Base-by-base conservation (phyloP, 2,113 vertebrate genomes). In the Hippocampus guttulatus region DNA sequence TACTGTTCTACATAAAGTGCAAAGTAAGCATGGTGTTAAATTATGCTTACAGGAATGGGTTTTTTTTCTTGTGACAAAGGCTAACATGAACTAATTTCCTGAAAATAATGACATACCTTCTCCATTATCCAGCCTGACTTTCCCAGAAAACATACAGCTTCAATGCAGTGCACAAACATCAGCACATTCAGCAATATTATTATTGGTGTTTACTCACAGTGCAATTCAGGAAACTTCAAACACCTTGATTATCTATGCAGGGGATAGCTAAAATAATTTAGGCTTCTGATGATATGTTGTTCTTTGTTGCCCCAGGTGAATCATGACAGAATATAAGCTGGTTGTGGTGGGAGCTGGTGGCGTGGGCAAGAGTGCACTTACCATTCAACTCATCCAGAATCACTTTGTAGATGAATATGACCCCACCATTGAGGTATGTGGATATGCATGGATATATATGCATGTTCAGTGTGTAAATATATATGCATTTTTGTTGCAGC, bases 401-500 rank as follows among this genome's bases (percentile, higher is more conserved):
- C 92, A 93, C 69, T 93, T 93, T 75, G 92, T 93, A 78, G 92
- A 93, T 79, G 92, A 93, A 89, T 93, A 93, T 62, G 92, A 93
- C 76, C 92, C 92, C 7, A 93, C 92, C n/a, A 93, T 93, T 68
- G 92, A 92, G 91, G 91, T 92, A 92, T 38, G 4, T 71, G 0
- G 43, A 38, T 33, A 21, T 67, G 7, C 0, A 5, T 47, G 23
- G 2, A 15, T 76, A n/a, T 20, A 41, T 41, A 15, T 63, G 21
- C 60, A 30, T 75, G 7, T 49, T 52, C 30, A 18, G 16, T 45
- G 9, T 63, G 4, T 64, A 14, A 45, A 45, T 43, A 57, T 54
- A 41, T 68, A 3, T 41, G 6, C 1, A 14, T 60, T 58, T 41
- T 2, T 60, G 33, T 69, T 43, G 30, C 15, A 11, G 27, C 10